Evolutionary conservation across 2,113 vertebrate species (phyloP).

Genomic region (Ameiurus melas): DNA sequence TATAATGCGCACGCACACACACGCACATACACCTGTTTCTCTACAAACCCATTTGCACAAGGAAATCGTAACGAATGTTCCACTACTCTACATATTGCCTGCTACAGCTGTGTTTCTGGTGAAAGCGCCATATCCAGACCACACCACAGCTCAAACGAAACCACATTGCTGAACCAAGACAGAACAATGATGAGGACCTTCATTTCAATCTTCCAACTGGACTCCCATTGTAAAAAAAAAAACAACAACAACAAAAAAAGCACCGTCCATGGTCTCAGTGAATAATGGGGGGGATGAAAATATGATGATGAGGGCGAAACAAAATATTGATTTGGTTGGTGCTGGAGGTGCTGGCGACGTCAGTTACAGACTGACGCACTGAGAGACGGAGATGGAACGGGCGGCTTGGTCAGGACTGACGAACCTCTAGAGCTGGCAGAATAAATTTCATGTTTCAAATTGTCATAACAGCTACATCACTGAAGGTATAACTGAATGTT

Average conservation of each 20-base stretch:
- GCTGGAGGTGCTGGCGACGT: neutral
- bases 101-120: neutral
- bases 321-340: neutral
- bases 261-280: neutral
- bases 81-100: slow-evolving; percentile 14
- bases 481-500: neutral
- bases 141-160: neutral
- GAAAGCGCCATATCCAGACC: neutral
- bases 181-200: neutral
- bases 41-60: neutral
- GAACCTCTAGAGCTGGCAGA: neutral
- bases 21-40: slow-evolving; percentile 7
- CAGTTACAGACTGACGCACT: neutral
- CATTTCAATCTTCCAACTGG: neutral
- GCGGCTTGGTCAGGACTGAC: neutral
- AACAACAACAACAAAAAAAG: neutral
- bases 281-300: neutral
- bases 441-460: neutral
- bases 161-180: neutral
- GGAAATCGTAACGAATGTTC: slow-evolving; percentile 22
- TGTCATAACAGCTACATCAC: neutral
- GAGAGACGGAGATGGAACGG: neutral
- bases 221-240: neutral
- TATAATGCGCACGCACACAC: neutral
- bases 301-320: neutral